Evolutionary conservation across 2,888 invertebrate species (phyloP).

Genomic region (Parapristionchus giblindavisi): DNA sequence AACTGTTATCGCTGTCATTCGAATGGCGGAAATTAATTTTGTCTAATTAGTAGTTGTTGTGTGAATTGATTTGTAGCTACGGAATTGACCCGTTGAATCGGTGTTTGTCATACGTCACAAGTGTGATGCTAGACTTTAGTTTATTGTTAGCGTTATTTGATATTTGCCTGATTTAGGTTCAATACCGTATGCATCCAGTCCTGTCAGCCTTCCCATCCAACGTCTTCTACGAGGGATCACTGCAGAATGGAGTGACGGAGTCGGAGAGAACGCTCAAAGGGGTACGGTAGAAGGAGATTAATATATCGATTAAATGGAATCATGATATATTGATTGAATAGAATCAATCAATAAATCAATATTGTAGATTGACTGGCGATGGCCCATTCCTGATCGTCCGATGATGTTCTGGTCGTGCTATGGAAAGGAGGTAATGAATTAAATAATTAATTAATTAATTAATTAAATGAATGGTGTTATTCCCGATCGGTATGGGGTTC

Average conservation of each 20-base stretch:
- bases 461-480: background rate
- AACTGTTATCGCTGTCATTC: no score
- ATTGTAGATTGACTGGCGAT: slow-evolving; percentile 90
- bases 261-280: slow-evolving; percentile 69
- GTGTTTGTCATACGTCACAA: no score
- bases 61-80: no score
- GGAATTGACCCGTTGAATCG: no score
- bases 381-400: slow-evolving; percentile 94
- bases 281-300: slow-evolving; percentile 26
- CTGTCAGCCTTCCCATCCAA: slow-evolving; percentile 96
- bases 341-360: background rate
- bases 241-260: slow-evolving; percentile 98
- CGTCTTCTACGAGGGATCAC: slow-evolving; percentile 97
- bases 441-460: background rate
- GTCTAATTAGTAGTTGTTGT: no score
- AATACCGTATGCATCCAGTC: slow-evolving; percentile 99
- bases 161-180: slow-evolving; percentile 72
- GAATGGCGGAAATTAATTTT: no score
- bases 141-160: background rate
- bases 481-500: background rate
- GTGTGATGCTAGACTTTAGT: background rate
- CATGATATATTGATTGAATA: background rate
- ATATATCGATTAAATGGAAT: no score
- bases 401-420: slow-evolving; percentile 97
- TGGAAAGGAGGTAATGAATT: slow-evolving; percentile 77